Percentiles rank a stretch among this genome's conserved stretches.
Conservation (phyloP, 1,140 invertebrate species). For the Drosophila ohnishii region DNA sequence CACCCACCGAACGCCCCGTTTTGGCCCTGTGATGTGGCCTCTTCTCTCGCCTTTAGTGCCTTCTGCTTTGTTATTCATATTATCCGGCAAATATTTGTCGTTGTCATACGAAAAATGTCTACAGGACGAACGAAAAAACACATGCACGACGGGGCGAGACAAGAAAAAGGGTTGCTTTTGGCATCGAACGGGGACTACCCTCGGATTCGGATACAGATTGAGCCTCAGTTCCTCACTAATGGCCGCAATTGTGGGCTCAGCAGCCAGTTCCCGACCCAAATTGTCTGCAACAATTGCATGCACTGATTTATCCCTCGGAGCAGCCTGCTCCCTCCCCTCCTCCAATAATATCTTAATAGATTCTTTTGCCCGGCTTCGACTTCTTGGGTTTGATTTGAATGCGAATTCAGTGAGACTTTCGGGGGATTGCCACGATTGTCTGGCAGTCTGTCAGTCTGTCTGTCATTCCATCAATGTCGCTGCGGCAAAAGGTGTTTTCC, state of each 20-base stretch:
- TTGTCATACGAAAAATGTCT: constrained; percentile 79
- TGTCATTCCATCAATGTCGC: constrained; percentile 66
- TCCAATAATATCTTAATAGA: constrained; percentile 79
- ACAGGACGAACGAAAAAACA: constrained; percentile 44
- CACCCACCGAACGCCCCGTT: constrained; percentile 22
- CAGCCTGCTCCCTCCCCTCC: constrained; percentile 5
- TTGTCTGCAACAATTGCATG: constrained; percentile 74
- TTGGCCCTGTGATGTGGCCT: constrained; percentile 28
- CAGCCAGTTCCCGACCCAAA: constrained; percentile 63
- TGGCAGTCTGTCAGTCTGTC: constrained; percentile 14
- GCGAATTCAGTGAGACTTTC: constrained; percentile 57
- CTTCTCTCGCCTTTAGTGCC: constrained; percentile 43
- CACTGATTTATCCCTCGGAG: constrained; percentile 55
- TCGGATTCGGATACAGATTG: neutral
- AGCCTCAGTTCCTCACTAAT: constrained; percentile 49
- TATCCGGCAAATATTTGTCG: constrained; percentile 81
- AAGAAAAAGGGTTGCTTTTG: constrained; percentile 68
- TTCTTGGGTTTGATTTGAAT: constrained; percentile 68
- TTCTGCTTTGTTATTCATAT: constrained; percentile 77
- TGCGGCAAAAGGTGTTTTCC: constrained; percentile 27
- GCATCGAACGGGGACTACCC: constrained; percentile 32
- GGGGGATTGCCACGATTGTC: constrained; percentile 11
- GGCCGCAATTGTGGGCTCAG: constrained; percentile 72
- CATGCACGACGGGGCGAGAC: constrained; percentile 17
- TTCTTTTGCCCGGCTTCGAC: constrained; percentile 61